phyloP scores from a whole-genome alignment of 2,113 vertebrate species.

The Anoplopoma fimbria region DNA sequence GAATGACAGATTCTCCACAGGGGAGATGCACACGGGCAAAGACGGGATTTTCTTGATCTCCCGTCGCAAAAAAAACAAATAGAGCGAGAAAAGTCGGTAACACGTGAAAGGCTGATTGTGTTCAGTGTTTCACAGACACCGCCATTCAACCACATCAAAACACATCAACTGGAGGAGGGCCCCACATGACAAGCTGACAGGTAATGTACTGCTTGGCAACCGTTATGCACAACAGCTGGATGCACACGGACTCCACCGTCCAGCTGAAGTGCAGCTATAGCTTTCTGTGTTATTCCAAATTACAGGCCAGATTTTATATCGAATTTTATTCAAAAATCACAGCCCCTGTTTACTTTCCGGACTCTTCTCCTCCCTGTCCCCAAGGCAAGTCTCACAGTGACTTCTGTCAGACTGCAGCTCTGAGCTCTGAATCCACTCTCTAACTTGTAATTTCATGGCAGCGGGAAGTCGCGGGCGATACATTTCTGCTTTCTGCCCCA shows the following conservation, averaged over 20 bases:
- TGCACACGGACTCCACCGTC: constrained; percentile 2
- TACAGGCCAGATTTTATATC: background rate
- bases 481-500: constrained; percentile 51
- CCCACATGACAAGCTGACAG: constrained; percentile 43
- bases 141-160: constrained; percentile 43
- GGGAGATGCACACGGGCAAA: constrained; percentile 26
- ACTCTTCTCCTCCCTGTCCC: constrained; percentile 24
- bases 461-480: constrained; percentile 35
- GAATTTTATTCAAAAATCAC: constrained; percentile 30
- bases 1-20: constrained; percentile 53
- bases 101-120: constrained; percentile 32
- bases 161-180: constrained; percentile 10
- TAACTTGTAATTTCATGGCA: constrained; percentile 59
- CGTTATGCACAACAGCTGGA: constrained; percentile 30
- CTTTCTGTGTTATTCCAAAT: background rate
- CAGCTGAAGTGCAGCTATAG: too few relatives aligned
- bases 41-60: constrained; percentile 34
- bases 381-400: constrained; percentile 37
- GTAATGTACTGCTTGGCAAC: constrained; percentile 34
- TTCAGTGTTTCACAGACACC: constrained; percentile 39
- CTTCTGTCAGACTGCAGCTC: constrained; percentile 49
- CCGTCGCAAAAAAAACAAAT: constrained; percentile 21
- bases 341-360: background rate
- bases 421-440: constrained; percentile 51
- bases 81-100: constrained; percentile 12